phyloP scores from a whole-genome alignment of 2,888 invertebrate genomes.

The Acronicta leporina region DNA sequence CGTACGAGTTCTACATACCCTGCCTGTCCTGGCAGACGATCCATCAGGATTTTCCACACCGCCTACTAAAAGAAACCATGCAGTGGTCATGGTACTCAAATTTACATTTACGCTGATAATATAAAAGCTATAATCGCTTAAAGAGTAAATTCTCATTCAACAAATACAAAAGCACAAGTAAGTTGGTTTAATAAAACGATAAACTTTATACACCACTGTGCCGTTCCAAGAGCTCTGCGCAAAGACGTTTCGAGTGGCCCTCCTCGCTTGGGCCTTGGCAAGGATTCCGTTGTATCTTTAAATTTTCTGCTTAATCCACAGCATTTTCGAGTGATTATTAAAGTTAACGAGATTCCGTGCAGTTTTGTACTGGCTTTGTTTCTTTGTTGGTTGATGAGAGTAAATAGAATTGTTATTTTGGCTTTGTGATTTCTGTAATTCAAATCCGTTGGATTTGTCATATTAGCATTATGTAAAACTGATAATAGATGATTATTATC shows the following conservation, averaged over 20 bases:
- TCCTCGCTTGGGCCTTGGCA: slow-evolving; percentile 80
- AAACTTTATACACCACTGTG: slow-evolving; percentile 68
- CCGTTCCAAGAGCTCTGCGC: slow-evolving; percentile 55
- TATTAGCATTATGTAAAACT: neutral
- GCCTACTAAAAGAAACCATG: too few species aligned
- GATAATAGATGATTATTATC: neutral
- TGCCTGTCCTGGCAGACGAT: too few species aligned
- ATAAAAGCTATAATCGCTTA: slow-evolving; percentile 3
- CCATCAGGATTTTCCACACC: too few species aligned
- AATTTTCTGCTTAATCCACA: slow-evolving; percentile 80
- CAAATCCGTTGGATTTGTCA: too few species aligned
- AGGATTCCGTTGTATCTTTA: slow-evolving; percentile 85
- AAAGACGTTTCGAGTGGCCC: slow-evolving; percentile 62
- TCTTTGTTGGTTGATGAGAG: slow-evolving; percentile 12
- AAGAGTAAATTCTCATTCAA: slow-evolving; percentile 16
- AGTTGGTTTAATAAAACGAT: slow-evolving; percentile 68
- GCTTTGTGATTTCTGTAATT: neutral
- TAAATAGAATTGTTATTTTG: neutral
- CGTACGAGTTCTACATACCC: too few species aligned
- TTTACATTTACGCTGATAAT: too few species aligned
- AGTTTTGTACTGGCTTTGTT: slow-evolving; percentile 45
- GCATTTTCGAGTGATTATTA: slow-evolving; percentile 81
- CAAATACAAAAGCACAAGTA: slow-evolving; percentile 34
- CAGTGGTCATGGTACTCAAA: too few species aligned
- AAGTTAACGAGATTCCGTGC: slow-evolving; percentile 75